Evolutionary conservation across 30 jellyfish, hydroid and myxozoan genomes (phyloP), one percentile per base, ranked within the genome.

Genomic region (Aurelia coerulea): DNA sequence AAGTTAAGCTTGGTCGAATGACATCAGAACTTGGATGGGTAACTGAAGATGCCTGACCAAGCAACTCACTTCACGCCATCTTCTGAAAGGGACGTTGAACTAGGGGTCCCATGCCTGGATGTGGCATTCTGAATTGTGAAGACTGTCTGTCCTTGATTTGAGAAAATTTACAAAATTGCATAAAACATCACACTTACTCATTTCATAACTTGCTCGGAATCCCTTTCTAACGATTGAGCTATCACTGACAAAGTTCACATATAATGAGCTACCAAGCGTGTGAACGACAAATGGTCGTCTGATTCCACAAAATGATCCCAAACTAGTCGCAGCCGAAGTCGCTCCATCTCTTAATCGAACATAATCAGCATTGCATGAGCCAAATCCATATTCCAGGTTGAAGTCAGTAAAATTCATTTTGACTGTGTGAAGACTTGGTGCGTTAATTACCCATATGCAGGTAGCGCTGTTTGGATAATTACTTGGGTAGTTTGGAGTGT

Each of bases 401-500:
- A 88, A 88, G 50, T 78, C 88, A 9, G 88, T 79, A 73, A 88
- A 58, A 32, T 88, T 78, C 84, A 79, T 13, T 37, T 35, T 18
- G 77, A 88, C 60, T 69, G 96, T 12, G 60, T 88, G 91, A 31
- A 60, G 79, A 53, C 54, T 64, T 0, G 86, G 70, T 3, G 96
- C 91, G 62, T 39, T 88, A 37, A 88, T 78, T 46, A 88, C 84
- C 88, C 87, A 88, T 35, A 77, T 78, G 84, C 96, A 88, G 3
- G 83, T 42, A 16, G 51, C 76, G 33, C 78, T 68, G 59, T 76
- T 49, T 19, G 91, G 88, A 69, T 88, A 88, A 39, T 78, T 78
- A 17, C 74, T 77, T 13, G 96, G 96, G 84, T 74, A 88, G 66
- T 88, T 88, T 69, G 96, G 96, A 0, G 91, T 9, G 3, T 71